These are phyloP conservation scores for Corticium candelabrum DNA, from an alignment of 37 sponge, comb jelly and placozoan genomes.

Conservation along the genomic window DNA sequence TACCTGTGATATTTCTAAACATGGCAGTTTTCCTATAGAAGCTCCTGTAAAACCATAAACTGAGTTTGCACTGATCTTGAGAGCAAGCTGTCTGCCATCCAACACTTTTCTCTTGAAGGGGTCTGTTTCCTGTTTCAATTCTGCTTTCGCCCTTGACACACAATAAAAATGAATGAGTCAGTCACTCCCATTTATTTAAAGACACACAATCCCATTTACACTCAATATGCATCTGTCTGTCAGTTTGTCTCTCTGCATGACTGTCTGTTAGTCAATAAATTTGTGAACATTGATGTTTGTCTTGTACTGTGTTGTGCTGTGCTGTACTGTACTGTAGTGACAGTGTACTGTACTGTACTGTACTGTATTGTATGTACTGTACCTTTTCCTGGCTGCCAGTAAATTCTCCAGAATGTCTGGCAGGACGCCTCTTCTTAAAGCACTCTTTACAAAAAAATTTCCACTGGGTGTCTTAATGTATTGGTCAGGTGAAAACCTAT, in stretches of 20 bases:
- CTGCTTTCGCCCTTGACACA: constrained; percentile 66
- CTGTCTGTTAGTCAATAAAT: not conserved
- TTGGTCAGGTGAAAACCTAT: constrained; percentile 70
- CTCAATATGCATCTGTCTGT: not conserved
- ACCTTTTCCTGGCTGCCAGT: constrained; percentile 86
- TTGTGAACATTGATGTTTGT: too few relatives aligned
- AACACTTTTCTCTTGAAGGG: constrained; percentile 82
- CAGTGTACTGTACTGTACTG: too few relatives aligned
- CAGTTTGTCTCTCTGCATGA: not conserved
- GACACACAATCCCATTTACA: too few relatives aligned
- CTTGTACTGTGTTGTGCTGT: too few relatives aligned
- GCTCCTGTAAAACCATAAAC: constrained; percentile 99
- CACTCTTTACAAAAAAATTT: constrained; percentile 69
- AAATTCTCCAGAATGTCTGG: constrained; percentile 71
- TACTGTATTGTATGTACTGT: not conserved
- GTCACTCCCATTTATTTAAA: too few relatives aligned
- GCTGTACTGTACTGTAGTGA: too few relatives aligned
- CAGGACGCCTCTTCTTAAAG: constrained; percentile 60
- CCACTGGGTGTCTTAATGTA: constrained; percentile 92
- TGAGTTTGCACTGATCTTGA: constrained; percentile 95
- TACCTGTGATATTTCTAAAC: constrained; percentile 89
- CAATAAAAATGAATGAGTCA: not conserved
- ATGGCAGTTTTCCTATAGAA: constrained; percentile 87
- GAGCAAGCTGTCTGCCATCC: constrained; percentile 90
- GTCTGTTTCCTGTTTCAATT: constrained; percentile 82